Percentiles rank a stretch among this genome's conserved stretches.
Evolutionary conservation across 1,140 invertebrate genomes (phyloP).

Genomic region (Piezodorus guildinii): DNA sequence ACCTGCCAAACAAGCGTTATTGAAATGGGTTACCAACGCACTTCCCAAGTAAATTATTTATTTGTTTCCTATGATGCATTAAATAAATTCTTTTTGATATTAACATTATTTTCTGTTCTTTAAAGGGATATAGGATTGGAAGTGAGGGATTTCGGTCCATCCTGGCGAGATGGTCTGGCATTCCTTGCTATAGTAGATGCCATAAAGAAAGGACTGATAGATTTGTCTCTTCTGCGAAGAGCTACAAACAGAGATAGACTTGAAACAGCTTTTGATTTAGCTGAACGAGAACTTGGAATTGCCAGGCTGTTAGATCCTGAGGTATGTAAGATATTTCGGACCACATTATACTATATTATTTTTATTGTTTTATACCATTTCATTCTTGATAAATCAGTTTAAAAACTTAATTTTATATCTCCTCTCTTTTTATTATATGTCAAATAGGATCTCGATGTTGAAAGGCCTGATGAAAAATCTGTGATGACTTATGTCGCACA

Average conservation of each 20-base stretch:
- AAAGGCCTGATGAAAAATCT: conserved; percentile 93
- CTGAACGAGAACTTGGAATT: conserved; percentile 85
- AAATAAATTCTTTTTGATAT: neutral
- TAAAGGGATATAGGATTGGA: conserved; percentile 70
- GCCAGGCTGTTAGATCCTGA: conserved; percentile 86
- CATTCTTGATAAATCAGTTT: too few relatives aligned
- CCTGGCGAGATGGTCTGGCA: conserved; percentile 93
- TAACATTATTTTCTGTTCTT: neutral
- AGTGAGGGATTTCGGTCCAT: conserved; percentile 88
- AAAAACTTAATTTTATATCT: too few relatives aligned
- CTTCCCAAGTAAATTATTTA: conserved; percentile 65
- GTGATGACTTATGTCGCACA: conserved; percentile 99
- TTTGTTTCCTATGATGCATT: neutral
- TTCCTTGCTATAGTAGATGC: conserved; percentile 93
- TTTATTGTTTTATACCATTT: too few relatives aligned
- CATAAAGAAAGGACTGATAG: conserved; percentile 86
- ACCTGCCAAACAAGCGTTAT: conserved; percentile 74
- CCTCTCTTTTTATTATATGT: too few relatives aligned
- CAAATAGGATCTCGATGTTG: conserved; percentile 82
- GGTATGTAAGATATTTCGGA: conserved; percentile 20
- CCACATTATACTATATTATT: too few relatives aligned
- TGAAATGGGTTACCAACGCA: conserved; percentile 90
- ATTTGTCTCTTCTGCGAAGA: conserved; percentile 65
- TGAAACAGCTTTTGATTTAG: conserved; percentile 87
- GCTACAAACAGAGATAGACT: conserved; percentile 68